These are phyloP conservation scores for Protonibea diacanthus DNA, from an alignment of 2,797 vertebrate genomes.

Conservation along the genomic window DNA sequence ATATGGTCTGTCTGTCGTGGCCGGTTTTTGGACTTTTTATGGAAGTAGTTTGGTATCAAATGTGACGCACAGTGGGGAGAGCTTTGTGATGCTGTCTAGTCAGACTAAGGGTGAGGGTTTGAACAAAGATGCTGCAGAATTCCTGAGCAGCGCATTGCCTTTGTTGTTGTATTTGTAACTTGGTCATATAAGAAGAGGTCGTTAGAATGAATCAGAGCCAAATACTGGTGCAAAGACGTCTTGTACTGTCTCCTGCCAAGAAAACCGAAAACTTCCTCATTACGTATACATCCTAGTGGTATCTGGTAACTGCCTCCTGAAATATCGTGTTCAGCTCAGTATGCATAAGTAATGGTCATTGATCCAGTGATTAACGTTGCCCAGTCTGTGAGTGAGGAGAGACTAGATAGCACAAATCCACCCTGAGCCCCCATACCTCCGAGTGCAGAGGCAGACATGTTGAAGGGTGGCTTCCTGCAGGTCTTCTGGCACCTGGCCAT, in stretches of 20 bases:
- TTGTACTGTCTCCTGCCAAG: conserved; percentile 16
- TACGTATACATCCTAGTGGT: conserved; percentile 21
- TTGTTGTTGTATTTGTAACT: conserved; percentile 10
- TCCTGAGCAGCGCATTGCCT: not conserved
- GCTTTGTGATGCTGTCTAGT: conserved; percentile 33
- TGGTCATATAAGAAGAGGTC: not conserved
- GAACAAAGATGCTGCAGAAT: conserved; percentile 5
- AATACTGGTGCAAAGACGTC: conserved; percentile 12
- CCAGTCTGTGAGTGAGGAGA: conserved; percentile 21
- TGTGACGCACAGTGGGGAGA: conserved; percentile 36
- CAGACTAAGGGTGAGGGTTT: not conserved
- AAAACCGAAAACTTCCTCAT: conserved; percentile 29
- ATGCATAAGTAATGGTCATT: conserved; percentile 58
- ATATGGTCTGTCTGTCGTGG: conserved; percentile 44
- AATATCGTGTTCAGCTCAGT: conserved; percentile 35
- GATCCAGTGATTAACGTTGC: conserved; percentile 58
- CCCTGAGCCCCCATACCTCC: conserved; percentile 19
- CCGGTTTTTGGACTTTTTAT: conserved; percentile 45
- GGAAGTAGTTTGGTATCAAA: conserved; percentile 40
- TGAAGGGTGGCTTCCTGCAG: conserved; percentile 51
- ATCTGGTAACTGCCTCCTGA: conserved; percentile 29
- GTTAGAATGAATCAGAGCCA: conserved; percentile 16
- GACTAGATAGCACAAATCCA: conserved; percentile 41
- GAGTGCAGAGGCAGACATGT: conserved; percentile 37
- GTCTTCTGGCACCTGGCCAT: conserved; percentile 67